These are phyloP conservation scores for Rhagoletis zephyria DNA, from an alignment of 1,140 invertebrate species.

Conservation along the genomic window DNA sequence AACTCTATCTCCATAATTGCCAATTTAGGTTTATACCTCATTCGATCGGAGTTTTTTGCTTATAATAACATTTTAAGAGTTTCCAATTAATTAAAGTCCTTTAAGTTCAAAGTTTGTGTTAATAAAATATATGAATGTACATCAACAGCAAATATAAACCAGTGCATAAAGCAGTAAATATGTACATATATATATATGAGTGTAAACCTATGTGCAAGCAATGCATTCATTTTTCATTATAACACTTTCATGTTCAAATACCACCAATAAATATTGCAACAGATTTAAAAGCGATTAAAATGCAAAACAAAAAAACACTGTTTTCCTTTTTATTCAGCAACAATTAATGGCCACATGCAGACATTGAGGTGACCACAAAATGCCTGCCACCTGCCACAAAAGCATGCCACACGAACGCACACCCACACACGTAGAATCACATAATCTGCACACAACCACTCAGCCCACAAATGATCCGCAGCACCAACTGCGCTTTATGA, in stretches of 20 bases:
- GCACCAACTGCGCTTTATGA: neutral
- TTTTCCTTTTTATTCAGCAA: constrained; percentile 6
- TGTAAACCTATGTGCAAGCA: neutral
- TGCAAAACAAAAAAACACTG: neutral
- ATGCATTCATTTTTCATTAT: neutral
- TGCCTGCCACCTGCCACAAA: constrained; percentile 20
- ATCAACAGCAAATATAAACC: too few relatives aligned
- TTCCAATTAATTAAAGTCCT: too few relatives aligned
- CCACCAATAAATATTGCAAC: constrained; percentile 39
- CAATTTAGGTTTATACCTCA: too few relatives aligned
- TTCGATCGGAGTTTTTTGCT: too few relatives aligned
- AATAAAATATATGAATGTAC: too few relatives aligned
- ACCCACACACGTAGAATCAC: neutral
- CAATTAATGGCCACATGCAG: constrained; percentile 24
- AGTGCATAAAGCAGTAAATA: too few relatives aligned
- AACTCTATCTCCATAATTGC: too few relatives aligned
- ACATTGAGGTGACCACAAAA: constrained; percentile 14
- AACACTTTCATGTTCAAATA: neutral
- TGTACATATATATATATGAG: too few relatives aligned
- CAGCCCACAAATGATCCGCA: neutral
- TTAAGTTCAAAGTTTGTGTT: too few relatives aligned
- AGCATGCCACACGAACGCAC: too few relatives aligned
- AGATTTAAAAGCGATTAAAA: constrained; percentile 36
- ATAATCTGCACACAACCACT: constrained; percentile 2
- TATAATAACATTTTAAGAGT: too few relatives aligned